Evolutionary conservation across 2,888 invertebrate species (phyloP), one percentile per base, ranked within the genome.

Genomic region (Drosophila helvetica): DNA sequence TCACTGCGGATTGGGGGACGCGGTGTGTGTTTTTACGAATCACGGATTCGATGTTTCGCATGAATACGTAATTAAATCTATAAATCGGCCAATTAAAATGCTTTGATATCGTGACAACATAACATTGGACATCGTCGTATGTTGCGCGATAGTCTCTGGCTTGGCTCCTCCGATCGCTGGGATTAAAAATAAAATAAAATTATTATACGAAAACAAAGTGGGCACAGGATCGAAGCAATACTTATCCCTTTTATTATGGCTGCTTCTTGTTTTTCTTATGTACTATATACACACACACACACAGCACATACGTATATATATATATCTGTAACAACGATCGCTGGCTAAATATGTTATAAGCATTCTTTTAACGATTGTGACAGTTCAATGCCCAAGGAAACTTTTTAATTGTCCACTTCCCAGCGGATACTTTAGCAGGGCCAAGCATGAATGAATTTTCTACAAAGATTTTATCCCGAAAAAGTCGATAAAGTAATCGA

Each of bases 31-130:
- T 91, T 91, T 91, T 91, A 91, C 91, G 91, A 91, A 92, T 92
- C 92, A 92, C 92, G 92, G 92, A 90, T 91, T 92, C 92, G 91
- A 91, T 92, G 92, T 92, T 91, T 91, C 91, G 91, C 92, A 90
- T 91, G 92, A 91, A 92, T 92, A 92, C 92, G 92, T 92, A 92
- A 92, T 92, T 92, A 92, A 92, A 92, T 92, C 92, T 92, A 92
- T 92, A 92, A 92, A 92, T 92, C 91, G 92, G 91, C 92, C 92
- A 92, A 92, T 92, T 92, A 92, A 92, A 92, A 92, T 92, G 91
- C 91, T 91, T 91, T 90, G 91, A 91, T 91, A 91, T 91, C 91
- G 91, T 91, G 91, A 91, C 91, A 91, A 91, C 90, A 90, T 89
- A 90, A 90, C 91, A 91, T 91, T 91, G 90, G 90, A 90, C 90